A percentile compares a stretch with the other conserved stretches of the same genome.
Conservation (phyloP, 2,888 invertebrate genomes). For the Chromoteleia sp. region DNA sequence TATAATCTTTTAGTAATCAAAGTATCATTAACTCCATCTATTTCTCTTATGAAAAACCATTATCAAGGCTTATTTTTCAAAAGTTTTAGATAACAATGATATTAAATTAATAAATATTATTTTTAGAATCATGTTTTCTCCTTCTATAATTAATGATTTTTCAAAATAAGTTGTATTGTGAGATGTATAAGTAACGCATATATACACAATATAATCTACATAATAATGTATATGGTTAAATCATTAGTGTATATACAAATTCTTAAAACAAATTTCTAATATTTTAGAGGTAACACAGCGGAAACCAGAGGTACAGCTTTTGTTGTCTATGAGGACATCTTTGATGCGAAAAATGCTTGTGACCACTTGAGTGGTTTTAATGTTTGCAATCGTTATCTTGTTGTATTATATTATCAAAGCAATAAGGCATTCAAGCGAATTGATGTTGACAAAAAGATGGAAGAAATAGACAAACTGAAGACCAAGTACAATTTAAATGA, state of each 20-base stretch:
- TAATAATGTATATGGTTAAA: too few species aligned
- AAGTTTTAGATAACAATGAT: too few species aligned
- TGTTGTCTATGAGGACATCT: constrained; percentile 99
- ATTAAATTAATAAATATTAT: too few species aligned
- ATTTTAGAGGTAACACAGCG: constrained; percentile 96
- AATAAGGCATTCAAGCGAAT: constrained; percentile 98
- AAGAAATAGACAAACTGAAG: constrained; percentile 97
- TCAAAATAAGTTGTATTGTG: too few species aligned
- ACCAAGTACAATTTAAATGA: constrained; percentile 90
- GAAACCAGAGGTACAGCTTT: constrained; percentile 99
- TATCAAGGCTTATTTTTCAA: too few species aligned
- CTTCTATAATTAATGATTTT: too few species aligned
- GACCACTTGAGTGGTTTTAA: constrained; percentile 99
- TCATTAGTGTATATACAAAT: too few species aligned
- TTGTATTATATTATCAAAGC: constrained; percentile 99
- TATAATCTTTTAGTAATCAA: too few species aligned
- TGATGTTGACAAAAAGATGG: constrained; percentile 97
- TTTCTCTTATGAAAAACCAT: too few species aligned
- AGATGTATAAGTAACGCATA: too few species aligned
- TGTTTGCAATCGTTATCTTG: constrained; percentile 98
- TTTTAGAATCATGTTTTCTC: too few species aligned
- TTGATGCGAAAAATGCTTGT: constrained; percentile 99
- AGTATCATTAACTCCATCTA: too few species aligned
- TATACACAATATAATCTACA: background rate
- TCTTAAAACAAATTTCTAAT: constrained; percentile 1